phyloP scores from a whole-genome alignment of 2,113 vertebrate genomes.

The Okapia johnstoni region DNA sequence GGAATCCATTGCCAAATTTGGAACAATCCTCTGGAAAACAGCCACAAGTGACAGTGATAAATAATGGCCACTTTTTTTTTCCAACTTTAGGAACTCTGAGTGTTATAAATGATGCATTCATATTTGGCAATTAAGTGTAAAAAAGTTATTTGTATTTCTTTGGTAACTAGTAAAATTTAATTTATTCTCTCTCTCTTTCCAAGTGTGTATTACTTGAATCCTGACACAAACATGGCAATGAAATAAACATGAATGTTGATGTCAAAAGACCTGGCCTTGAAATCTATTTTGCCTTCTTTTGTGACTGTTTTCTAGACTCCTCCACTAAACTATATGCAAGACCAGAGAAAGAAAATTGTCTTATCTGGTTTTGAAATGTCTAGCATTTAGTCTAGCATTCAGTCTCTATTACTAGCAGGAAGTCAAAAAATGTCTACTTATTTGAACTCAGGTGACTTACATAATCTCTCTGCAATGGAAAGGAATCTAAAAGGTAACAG shows the following conservation, averaged over 20 bases:
- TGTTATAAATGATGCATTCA: not conserved
- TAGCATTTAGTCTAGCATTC: not conserved
- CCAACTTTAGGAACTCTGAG: not conserved
- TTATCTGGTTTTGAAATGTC: not conserved
- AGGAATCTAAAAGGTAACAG: not conserved
- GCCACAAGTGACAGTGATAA: not conserved
- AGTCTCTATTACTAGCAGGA: not conserved
- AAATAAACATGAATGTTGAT: not conserved
- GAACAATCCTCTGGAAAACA: not conserved
- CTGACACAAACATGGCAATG: not conserved
- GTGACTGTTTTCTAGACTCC: not conserved
- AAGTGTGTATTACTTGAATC: not conserved
- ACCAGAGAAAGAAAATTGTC: not conserved
- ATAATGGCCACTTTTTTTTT: not conserved
- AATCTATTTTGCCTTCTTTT: not conserved
- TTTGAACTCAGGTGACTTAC: not conserved
- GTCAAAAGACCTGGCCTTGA: not conserved
- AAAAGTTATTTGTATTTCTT: not conserved
- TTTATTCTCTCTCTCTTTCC: not conserved
- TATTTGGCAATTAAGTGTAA: not conserved
- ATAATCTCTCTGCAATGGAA: not conserved
- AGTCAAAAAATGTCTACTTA: not conserved
- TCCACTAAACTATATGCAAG: not conserved
- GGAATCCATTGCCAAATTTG: not conserved
- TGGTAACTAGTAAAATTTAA: not conserved